A percentile compares a stretch with the other conserved stretches of the same genome.
Conservation (phyloP, 2,888 invertebrate species). For the Blastobasis adustella region DNA sequence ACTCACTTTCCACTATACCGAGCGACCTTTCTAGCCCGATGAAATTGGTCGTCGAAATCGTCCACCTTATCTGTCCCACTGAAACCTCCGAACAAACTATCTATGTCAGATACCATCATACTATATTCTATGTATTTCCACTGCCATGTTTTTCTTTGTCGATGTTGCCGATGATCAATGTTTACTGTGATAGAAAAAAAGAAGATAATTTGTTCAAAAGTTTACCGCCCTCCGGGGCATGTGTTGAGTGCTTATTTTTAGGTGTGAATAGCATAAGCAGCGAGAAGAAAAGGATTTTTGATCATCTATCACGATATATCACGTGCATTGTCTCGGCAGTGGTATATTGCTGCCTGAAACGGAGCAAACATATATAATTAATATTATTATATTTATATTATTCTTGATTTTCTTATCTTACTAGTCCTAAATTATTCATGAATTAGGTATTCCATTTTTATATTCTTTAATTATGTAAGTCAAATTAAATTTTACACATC, state of each 20-base stretch:
- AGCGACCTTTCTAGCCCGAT: slow-evolving; percentile 17
- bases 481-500: too few species aligned
- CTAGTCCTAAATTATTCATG: slow-evolving; percentile 1
- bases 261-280: slow-evolving; percentile 63
- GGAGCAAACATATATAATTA: slow-evolving; percentile 61
- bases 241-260: slow-evolving; percentile 70
- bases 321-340: slow-evolving; percentile 48
- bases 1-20: too few species aligned
- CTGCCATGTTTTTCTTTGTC: slow-evolving; percentile 2
- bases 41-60: slow-evolving; percentile 64
- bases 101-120: slow-evolving; percentile 23
- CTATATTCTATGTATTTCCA: slow-evolving; percentile 13
- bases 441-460: not conserved
- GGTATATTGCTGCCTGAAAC: slow-evolving; percentile 64
- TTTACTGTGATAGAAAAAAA: slow-evolving; percentile 31
- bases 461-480: not conserved
- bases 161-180: slow-evolving; percentile 26
- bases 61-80: slow-evolving; percentile 22
- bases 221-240: slow-evolving; percentile 54
- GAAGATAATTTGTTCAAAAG: slow-evolving; percentile 72
- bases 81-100: slow-evolving; percentile 69
- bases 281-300: slow-evolving; percentile 80
- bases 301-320: slow-evolving; percentile 73
- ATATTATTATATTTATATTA: slow-evolving; percentile 31
- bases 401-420: slow-evolving; percentile 20